These are phyloP conservation scores for Peromyscus attwateri DNA, from an alignment of 2,797 vertebrate species.

Conservation along the genomic window DNA sequence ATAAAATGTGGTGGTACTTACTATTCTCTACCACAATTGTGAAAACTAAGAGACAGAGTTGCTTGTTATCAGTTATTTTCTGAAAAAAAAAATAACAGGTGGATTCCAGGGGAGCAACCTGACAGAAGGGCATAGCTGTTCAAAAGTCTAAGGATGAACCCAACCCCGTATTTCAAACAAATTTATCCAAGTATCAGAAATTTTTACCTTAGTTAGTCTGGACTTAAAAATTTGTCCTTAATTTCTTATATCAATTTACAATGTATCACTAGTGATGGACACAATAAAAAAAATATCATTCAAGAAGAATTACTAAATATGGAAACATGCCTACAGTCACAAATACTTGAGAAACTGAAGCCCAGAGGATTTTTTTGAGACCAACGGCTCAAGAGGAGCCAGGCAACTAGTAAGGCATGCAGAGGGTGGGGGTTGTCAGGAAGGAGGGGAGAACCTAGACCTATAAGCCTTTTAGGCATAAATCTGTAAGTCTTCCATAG, in stretches of 20 bases:
- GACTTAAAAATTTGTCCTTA: slow-evolving; percentile 37
- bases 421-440: too few relatives aligned
- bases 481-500: not conserved
- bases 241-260: slow-evolving; percentile 22
- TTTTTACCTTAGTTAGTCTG: not conserved
- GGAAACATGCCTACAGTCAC: not conserved
- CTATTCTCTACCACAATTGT: slow-evolving; percentile 19
- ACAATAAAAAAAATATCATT: slow-evolving; percentile 8
- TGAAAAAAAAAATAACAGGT: not conserved
- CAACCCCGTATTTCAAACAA: slow-evolving; percentile 17
- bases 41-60: not conserved
- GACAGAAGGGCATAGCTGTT: not conserved
- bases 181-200: not conserved
- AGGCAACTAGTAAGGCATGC: not conserved
- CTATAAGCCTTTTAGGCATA: not conserved
- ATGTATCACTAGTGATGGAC: not conserved
- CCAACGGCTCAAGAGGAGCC: not conserved
- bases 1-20: slow-evolving; percentile 38
- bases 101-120: not conserved
- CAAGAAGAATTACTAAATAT: slow-evolving; percentile 28
- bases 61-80: slow-evolving; percentile 37
- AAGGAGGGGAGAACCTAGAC: not conserved
- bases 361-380: not conserved
- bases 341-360: not conserved
- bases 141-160: not conserved